Evolutionary conservation across 1,140 invertebrate genomes (phyloP), one percentile per base, ranked within the genome.

Genomic region (Acromyrmex echinatior): DNA sequence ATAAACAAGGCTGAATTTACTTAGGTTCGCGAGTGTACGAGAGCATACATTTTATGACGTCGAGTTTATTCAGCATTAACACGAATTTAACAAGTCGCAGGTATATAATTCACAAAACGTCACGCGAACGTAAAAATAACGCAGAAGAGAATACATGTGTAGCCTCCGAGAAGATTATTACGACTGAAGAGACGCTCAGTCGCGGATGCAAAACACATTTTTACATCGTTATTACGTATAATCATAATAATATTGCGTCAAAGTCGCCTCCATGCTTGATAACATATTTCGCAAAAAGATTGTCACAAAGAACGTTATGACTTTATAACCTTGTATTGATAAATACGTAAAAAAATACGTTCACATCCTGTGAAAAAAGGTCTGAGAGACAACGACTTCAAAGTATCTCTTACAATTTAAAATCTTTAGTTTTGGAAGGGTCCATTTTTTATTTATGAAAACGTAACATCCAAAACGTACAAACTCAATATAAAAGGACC

Each of bases 1-100:
- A 51, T 70, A 84, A 84, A 84, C 58, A 63, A 39, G 70, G 39
- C 56, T 51, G n/a, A 74, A 84, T 84, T 84, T 80, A 80, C 78
- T 80, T 84, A 63, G 80, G 71, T 76, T 51, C n/a, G 18, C 70
- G 56, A 62, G 18, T 28, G 49, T 82, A 49, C 28, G 25, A 2
- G 35, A 14, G 35, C 60, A 76, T 76, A 62, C 70, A 49, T 84
- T 74, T 82, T 82, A 62, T 51, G 56, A 84, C 5, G 56, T 63
- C 35, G 56, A 62, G 45, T 84, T 74, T 84, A 74, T 76, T 84
- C 35, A 63, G 39, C 56, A 53, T 84, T 84, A 84, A 84, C 70
- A 21, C 56, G 56, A 76, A 14, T 84, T 74, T 49, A 76, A 28
- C 70, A 31, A 28, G 56, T 74, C 25, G 25, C 56, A 6, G 39